Base-by-base conservation (phyloP, 2,797 vertebrate species). In the Notoglanidium macrostoma region DNA sequence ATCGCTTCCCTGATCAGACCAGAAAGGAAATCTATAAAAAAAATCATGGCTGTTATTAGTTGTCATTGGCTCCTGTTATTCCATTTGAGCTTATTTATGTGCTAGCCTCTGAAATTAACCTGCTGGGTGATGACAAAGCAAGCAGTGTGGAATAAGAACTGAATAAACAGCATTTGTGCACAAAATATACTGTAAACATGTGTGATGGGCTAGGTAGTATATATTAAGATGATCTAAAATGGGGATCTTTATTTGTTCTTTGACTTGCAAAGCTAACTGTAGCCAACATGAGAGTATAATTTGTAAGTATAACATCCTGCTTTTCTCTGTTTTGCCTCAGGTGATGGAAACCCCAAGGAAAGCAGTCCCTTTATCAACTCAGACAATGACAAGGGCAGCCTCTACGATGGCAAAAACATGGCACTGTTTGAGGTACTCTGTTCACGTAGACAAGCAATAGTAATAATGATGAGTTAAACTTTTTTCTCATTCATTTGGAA, bases 401-500 rank as follows among this genome's bases (percentile, higher is more conserved):
- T 90, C 35, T 98, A 97, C 0, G 97, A 99, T 93, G 97, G 98
- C 88, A 99, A 97, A 93, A 99, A 98, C 94, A 97, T 99, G 98
- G 97, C 97, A 6, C 96, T 99, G 26, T 99, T 99, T 93, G 98
- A 98, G 97, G 98, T 98, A 94, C 29, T 21, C 0, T 65, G 21
- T 26, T 19, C 19, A 81, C 57, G 55, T 67, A 51, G 9, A 49
- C 40, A 65, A 81, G 8, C 40, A 49, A 49, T 49, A 10, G 35
- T 61, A 81, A 44, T 81, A n/a, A 26, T 40, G 14, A 65, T 1
- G 21, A 46, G 44, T 61, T 63, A 0, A 23, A n/a, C 7, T 78
- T 80, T 21, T 81, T 61, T 4, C 12, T 44, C 14, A 23, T 67
- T 44, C 5, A 23, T 67, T 51, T 63, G 5, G 11, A 44, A 44